Base-by-base conservation (phyloP, 2,797 vertebrate species). In the Amblyraja radiata region DNA sequence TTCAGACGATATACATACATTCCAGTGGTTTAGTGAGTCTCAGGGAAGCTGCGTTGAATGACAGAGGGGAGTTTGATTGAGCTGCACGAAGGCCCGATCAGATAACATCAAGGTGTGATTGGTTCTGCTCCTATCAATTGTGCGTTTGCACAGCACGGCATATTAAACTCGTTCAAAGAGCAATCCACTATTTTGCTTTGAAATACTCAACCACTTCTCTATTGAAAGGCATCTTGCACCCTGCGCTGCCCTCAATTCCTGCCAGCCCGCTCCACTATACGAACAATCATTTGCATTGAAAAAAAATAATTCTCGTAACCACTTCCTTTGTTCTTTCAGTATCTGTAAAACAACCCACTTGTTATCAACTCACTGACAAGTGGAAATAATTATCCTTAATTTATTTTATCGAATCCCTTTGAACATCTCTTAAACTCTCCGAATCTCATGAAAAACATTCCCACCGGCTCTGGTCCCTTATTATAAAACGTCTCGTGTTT, bases 121-220 rank as follows among this genome's bases (percentile, higher is more conserved):
- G 13, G 83, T 63, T 86, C 58, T 86, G 83, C 54, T 23, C 14
- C 25, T 63, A 6, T n/a, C 11, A 83, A 86, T 63, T 63, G 28
- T 63, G 16, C 58, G 6, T 1, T 58, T 16, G 1, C 6, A 14
- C 11, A 84, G 25, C 46, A 61, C 10, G 25, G 23, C 81, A 84
- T 61, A 86, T 61, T 86, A 28, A 16, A 28, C 4, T 16, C 58
- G 28, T 63, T 86, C 10, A 86, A 86, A 86, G 58, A 63, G 25
- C 13, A 61, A 28, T 18, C 61, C 54, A 61, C 58, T 86, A 16
- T n/a, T 63, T 77, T 63, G 11, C 13, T 63, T 63, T 86, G 23
- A 86, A 86, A 86, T 63, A 86, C 14, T 86, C 13, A 86, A 61
- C 23, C 81, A 84, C 25, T n/a, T 84, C 10, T 28, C 81, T 84